A percentile compares a stretch with the other conserved stretches of the same genome.
These are phyloP conservation scores for Corbicula japonica DNA, from an alignment of 2,888 invertebrate genomes.

Conservation along the genomic window DNA sequence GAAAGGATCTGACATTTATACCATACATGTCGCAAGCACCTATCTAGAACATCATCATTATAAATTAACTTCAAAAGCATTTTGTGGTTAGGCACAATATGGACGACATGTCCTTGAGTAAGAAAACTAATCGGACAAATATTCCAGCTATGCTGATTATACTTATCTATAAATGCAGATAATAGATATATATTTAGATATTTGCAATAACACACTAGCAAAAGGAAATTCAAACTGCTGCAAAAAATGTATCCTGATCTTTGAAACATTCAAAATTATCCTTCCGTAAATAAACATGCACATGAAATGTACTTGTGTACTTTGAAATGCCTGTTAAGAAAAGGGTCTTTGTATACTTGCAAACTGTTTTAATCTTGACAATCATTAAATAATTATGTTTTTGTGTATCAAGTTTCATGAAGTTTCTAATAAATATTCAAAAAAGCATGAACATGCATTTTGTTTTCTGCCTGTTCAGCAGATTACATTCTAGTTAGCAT, in stretches of 20 bases:
- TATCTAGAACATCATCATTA: not conserved
- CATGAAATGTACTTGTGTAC: too few relatives aligned
- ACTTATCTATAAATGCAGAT: constrained; percentile 24
- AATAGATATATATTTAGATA: constrained; percentile 21
- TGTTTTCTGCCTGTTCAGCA: too few relatives aligned
- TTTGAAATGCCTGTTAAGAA: too few relatives aligned
- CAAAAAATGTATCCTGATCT: not conserved
- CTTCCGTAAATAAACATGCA: too few relatives aligned
- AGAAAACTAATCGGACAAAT: constrained; percentile 34
- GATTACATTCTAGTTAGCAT: too few relatives aligned
- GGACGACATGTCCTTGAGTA: constrained; percentile 33
- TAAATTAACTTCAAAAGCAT: constrained; percentile 28
- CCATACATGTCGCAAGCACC: not conserved
- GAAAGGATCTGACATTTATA: not conserved
- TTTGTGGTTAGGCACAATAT: constrained; percentile 18
- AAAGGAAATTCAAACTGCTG: not conserved
- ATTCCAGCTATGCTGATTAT: constrained; percentile 47
- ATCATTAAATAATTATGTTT: too few relatives aligned
- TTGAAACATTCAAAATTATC: constrained; percentile 1
- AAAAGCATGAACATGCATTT: too few relatives aligned
- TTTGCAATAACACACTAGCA: constrained; percentile 1
- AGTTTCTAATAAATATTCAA: too few relatives aligned
- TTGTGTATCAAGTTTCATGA: too few relatives aligned
- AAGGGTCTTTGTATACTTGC: too few relatives aligned
- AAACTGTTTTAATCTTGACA: too few relatives aligned